Base-by-base conservation (phyloP, 1,140 invertebrate species). In the Papilio polytes region DNA sequence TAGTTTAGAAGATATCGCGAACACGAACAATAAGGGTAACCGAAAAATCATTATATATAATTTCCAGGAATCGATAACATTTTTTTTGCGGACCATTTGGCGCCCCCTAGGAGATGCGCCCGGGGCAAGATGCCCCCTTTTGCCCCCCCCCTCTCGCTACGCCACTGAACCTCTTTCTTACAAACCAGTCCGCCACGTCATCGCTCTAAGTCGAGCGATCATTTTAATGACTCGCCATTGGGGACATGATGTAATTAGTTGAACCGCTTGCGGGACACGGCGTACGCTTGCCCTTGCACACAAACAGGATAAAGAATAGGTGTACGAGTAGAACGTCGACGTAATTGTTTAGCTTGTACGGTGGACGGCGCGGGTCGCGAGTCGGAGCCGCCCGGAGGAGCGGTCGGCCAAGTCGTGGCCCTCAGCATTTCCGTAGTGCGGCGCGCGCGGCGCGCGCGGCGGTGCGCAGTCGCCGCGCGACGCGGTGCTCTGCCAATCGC, bases 191-290 rank as follows among this genome's bases (percentile, higher is more conserved):
- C 63, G 22, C 26, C 10, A 26, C 77, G 77, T 66, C 77, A 44
- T 20, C 77, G 36, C 41, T 36, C 36, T 66, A 63, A 78, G 20
- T n/a, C 36, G 59, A 66, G 41, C 63, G 53, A 78, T 78, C 44
- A 78, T 66, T 41, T 78, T 56, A 78, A 78, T 78, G 63, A 78
- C 56, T 22, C 56, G 53, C 66, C 77, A 63, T 78, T 78, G 77
- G 66, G 77, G 31, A 66, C 44, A 22, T 78, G 77, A 66, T 66
- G 20, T 63, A 78, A 26, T 53, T 78, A 78, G 53, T 78, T 78
- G 59, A 78, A 20, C 53, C 51, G 26, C 56, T 31, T 20, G 48
- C 51, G n/a, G 8, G 8, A 53, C n/a, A 53, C 18, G 48, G 26
- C 20, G 4, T 15, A 22, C 74, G 22, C 13, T 1, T n/a, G 73